These are phyloP conservation scores for Leucopsar rothschildi DNA, from an alignment of 2,113 vertebrate genomes.

Conservation along the genomic window DNA sequence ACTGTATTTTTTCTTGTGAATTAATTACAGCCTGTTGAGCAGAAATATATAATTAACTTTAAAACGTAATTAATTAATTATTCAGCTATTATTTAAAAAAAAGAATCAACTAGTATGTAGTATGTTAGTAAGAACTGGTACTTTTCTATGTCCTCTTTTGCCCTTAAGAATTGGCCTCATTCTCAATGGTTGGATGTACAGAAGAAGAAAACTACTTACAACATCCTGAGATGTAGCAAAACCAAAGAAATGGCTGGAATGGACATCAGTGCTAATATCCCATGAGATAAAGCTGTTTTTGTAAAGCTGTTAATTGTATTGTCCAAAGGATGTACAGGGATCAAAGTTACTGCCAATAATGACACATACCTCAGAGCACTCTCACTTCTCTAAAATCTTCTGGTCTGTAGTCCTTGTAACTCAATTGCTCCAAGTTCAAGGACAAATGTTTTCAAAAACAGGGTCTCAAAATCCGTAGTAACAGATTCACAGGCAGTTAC, in stretches of 20 bases:
- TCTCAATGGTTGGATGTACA: background rate
- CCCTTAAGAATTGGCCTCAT: background rate
- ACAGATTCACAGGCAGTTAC: background rate
- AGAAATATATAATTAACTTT: background rate
- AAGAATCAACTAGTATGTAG: background rate
- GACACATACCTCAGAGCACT: background rate
- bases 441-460: background rate
- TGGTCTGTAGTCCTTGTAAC: background rate
- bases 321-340: background rate
- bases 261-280: background rate
- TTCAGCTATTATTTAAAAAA: background rate
- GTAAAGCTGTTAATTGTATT: background rate
- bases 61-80: background rate
- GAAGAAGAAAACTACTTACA: background rate
- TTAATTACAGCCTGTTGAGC: background rate
- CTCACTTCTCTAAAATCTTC: background rate
- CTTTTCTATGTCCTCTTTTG: background rate
- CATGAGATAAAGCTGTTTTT: background rate
- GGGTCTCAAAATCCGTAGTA: background rate
- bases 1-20: background rate
- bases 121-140: background rate
- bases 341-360: background rate
- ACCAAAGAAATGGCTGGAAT: background rate
- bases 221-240: background rate
- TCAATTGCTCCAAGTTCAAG: background rate